Evolutionary conservation across 2,113 vertebrate genomes (phyloP).

Genomic region (Etheostoma spectabile): DNA sequence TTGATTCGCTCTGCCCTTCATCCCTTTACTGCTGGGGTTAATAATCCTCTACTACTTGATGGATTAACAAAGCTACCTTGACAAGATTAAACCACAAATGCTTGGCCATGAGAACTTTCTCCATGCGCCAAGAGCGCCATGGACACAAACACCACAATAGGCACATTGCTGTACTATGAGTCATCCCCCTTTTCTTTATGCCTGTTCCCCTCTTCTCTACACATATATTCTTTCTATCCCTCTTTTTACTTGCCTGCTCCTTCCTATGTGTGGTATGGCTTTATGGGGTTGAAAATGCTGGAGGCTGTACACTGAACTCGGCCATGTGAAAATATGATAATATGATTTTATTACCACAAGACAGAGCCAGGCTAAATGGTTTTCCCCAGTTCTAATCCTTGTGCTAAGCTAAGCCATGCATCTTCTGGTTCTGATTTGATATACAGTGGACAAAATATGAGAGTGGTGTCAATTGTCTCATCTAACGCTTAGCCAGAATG

Average conservation of each 20-base stretch:
- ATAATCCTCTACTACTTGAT: slow-evolving; percentile 1
- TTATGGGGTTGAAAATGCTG: neutral
- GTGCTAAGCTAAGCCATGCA: neutral
- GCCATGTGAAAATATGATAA: slow-evolving; percentile 44
- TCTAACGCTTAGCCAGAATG: neutral
- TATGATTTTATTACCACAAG: neutral
- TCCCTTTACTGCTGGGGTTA: neutral
- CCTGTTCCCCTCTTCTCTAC: slow-evolving; percentile 24
- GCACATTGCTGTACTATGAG: slow-evolving; percentile 69
- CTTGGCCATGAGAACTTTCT: slow-evolving; percentile 18
- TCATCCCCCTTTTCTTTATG: slow-evolving; percentile 61
- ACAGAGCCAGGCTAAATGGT: neutral
- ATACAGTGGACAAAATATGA: neutral
- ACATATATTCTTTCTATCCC: slow-evolving; percentile 8
- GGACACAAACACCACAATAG: slow-evolving; percentile 55
- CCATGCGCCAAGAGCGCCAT: slow-evolving; percentile 16
- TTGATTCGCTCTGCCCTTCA: neutral
- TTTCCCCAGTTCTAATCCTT: too few relatives aligned
- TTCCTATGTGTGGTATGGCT: neutral
- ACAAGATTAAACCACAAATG: neutral
- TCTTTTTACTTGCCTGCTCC: slow-evolving; percentile 4
- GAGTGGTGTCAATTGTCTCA: neutral
- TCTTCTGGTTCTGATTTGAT: neutral
- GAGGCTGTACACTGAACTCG: slow-evolving; percentile 19
- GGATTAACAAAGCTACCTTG: neutral